Percentiles rank a stretch among this genome's conserved stretches.
Conservation (phyloP, 2,888 invertebrate species). For the Stenodera caucasica region DNA sequence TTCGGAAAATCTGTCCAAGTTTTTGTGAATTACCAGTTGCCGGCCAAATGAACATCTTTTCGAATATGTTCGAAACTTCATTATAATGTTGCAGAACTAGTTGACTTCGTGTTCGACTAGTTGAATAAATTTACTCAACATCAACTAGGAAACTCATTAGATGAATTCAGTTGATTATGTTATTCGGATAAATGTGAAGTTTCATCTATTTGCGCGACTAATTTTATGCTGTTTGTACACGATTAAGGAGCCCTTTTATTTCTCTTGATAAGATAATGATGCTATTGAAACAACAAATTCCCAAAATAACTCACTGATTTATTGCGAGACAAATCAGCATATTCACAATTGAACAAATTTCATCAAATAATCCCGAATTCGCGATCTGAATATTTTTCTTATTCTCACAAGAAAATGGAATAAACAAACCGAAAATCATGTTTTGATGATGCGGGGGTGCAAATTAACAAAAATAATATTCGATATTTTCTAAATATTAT, state of each 20-base stretch:
- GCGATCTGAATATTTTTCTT: background rate
- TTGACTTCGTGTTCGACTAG: background rate
- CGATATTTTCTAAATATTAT: too few relatives aligned
- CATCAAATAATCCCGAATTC: background rate
- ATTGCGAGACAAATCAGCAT: background rate
- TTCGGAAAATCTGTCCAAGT: too few relatives aligned
- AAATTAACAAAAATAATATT: background rate
- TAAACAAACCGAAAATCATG: constrained; percentile 1
- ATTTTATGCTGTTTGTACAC: background rate
- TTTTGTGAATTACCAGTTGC: too few relatives aligned
- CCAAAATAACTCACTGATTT: background rate
- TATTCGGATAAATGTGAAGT: constrained; percentile 19
- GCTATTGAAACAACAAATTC: background rate
- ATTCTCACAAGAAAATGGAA: background rate
- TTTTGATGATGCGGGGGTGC: too few relatives aligned
- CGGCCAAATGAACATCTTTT: too few relatives aligned
- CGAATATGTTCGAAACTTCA: background rate
- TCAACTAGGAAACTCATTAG: constrained; percentile 26
- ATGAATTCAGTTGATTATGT: constrained; percentile 26
- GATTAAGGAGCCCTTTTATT: background rate
- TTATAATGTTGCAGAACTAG: background rate
- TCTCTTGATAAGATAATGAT: background rate
- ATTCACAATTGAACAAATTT: background rate
- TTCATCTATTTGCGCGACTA: background rate
- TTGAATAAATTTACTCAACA: constrained; percentile 21